Evolutionary conservation across 1,140 invertebrate species (phyloP).

Genomic region (Halictus rubicundus): DNA sequence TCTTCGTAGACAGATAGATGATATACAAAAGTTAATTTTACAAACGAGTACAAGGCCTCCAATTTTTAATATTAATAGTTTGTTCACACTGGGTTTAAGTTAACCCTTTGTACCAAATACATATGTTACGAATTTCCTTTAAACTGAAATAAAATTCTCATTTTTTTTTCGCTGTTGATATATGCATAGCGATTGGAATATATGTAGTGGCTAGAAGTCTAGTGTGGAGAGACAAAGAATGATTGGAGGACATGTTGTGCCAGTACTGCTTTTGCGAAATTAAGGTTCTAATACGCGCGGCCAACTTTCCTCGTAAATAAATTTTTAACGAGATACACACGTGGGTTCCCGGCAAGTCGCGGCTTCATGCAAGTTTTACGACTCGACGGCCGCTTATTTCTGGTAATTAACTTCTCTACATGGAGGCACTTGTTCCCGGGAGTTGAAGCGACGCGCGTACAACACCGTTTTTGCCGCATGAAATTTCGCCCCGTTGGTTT

Average conservation of each 20-base stretch:
- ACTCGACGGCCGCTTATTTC: conserved; percentile 45
- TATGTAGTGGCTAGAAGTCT: too few species aligned
- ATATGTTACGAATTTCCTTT: too few species aligned
- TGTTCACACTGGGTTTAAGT: too few species aligned
- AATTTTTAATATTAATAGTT: too few species aligned
- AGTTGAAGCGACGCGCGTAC: conserved; percentile 36
- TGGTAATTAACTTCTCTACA: conserved; percentile 47
- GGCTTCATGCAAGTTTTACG: conserved; percentile 21
- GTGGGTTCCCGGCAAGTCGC: neutral
- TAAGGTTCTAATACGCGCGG: neutral
- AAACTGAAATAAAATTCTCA: too few species aligned
- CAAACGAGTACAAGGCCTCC: too few species aligned
- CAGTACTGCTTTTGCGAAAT: neutral
- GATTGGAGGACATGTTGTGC: neutral
- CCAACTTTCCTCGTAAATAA: conserved; percentile 39
- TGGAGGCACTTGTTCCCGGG: conserved; percentile 44
- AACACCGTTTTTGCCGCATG: conserved; percentile 45
- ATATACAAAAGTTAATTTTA: too few species aligned
- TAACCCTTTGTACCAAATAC: too few species aligned
- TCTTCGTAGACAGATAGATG: too few species aligned
- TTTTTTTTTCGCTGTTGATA: too few species aligned
- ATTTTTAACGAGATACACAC: conserved; percentile 43
- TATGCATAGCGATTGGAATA: too few species aligned
- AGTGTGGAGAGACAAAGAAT: neutral
- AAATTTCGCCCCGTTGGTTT: conserved; percentile 47